These are phyloP conservation scores for Ameiurus melas DNA, from an alignment of 2,113 vertebrate species.

Conservation along the genomic window DNA sequence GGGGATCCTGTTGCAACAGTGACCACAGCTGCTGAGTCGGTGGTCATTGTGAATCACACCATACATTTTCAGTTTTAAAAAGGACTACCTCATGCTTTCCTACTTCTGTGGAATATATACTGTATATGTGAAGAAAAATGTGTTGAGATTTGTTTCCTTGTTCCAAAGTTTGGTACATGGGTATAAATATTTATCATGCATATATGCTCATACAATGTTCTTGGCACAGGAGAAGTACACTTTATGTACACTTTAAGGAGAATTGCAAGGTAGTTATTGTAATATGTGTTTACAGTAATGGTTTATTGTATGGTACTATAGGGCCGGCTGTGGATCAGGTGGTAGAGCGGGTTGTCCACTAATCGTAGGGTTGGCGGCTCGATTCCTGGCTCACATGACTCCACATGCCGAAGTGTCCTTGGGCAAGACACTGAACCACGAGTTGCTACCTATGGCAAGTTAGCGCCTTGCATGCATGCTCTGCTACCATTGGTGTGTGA, in stretches of 20 bases:
- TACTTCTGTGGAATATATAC: not conserved
- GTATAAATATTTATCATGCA: not conserved
- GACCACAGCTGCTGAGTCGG: slow-evolving; percentile 39
- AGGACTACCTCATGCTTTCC: not conserved
- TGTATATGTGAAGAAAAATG: not conserved
- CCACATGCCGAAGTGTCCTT: too few species aligned
- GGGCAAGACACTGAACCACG: too few species aligned
- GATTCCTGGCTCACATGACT: too few species aligned
- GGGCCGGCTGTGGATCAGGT: not conserved
- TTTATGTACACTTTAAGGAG: too few species aligned
- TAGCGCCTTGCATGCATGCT: too few species aligned
- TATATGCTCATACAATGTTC: not conserved
- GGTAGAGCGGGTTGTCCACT: too few species aligned
- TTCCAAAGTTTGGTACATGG: not conserved
- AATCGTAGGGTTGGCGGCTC: too few species aligned
- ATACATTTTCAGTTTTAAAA: slow-evolving; percentile 26
- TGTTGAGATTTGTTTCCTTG: not conserved
- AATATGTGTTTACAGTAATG: not conserved
- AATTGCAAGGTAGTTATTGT: not conserved
- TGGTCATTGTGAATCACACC: slow-evolving; percentile 23
- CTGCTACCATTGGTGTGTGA: too few species aligned
- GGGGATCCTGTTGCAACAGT: slow-evolving; percentile 25
- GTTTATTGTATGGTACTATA: not conserved
- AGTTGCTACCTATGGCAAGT: too few species aligned
- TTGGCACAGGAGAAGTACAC: too few species aligned